Percentiles rank a stretch among this genome's conserved stretches.
Conservation (phyloP, 2,888 invertebrate genomes). For the Hirtodrosophila confusa region DNA sequence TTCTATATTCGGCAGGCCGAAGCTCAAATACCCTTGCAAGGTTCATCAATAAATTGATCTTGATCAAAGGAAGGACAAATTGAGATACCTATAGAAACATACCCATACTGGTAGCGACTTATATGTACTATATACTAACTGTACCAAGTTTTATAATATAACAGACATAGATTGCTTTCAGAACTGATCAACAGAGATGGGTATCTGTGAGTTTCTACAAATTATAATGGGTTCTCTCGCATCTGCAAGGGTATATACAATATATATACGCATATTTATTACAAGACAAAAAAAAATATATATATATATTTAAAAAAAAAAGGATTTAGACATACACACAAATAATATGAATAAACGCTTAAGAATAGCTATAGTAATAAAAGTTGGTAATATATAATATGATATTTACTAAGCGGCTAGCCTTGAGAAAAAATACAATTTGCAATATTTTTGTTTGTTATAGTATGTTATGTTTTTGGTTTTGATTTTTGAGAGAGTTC, state of each 20-base stretch:
- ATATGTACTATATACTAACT: too few relatives aligned
- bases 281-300: slow-evolving; percentile 26
- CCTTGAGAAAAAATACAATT: slow-evolving; percentile 39
- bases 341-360: slow-evolving; percentile 34
- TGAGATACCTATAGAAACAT: too few relatives aligned
- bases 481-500: slow-evolving; percentile 36
- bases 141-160: too few relatives aligned
- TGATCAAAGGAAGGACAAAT: too few relatives aligned
- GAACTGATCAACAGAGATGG: too few relatives aligned
- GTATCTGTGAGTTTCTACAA: too few relatives aligned
- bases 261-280: slow-evolving; percentile 45
- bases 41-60: neutral
- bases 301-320: slow-evolving; percentile 14
- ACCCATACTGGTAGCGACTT: too few relatives aligned
- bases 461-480: slow-evolving; percentile 22
- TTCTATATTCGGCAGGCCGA: slow-evolving; percentile 20
- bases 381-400: slow-evolving; percentile 23
- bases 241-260: slow-evolving; percentile 15
- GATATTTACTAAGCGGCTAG: slow-evolving; percentile 38
- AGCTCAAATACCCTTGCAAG: slow-evolving; percentile 34
- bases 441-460: slow-evolving; percentile 13
- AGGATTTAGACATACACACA: slow-evolving; percentile 7
- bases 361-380: slow-evolving; percentile 44
- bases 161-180: too few relatives aligned
- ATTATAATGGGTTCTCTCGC: too few relatives aligned